Percentiles rank a stretch among this genome's conserved stretches.
Evolutionary conservation across 2,797 vertebrate genomes (phyloP).

Genomic region (Cottoperca gobio): DNA sequence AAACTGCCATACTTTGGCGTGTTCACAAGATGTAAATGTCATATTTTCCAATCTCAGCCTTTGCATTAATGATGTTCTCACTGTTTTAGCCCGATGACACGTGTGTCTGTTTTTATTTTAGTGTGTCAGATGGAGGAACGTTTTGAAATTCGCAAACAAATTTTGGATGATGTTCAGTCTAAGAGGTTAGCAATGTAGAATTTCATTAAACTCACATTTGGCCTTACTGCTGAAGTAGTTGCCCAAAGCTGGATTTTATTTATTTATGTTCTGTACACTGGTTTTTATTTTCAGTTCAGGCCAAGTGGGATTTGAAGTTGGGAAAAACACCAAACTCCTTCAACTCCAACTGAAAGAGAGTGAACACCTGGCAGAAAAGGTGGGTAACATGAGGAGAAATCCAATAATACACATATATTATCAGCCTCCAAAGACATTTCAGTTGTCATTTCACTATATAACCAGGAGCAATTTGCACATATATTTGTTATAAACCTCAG

Average conservation of each 20-base stretch:
- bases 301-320: conserved; percentile 36
- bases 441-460: not conserved
- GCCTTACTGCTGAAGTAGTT: not conserved
- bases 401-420: not conserved
- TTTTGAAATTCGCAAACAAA: conserved; percentile 68
- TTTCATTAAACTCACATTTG: not conserved
- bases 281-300: conserved; percentile 56
- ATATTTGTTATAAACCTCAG: not conserved
- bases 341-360: conserved; percentile 78
- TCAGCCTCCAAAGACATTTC: not conserved
- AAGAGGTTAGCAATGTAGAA: conserved; percentile 62
- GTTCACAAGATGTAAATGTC: conserved; percentile 73
- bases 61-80: not conserved
- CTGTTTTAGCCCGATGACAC: not conserved
- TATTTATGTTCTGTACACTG: not conserved
- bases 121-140: conserved; percentile 81
- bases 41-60: accelerated
- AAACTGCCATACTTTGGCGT: conserved; percentile 77
- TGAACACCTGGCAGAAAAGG: conserved; percentile 79
- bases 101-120: conserved; percentile 46
- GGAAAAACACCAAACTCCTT: conserved; percentile 48
- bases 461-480: not conserved
- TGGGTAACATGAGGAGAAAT: conserved; percentile 44
- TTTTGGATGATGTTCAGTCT: conserved; percentile 70
- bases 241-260: not conserved